Conservation (phyloP, 2,113 vertebrate genomes). For the Sceloporus undulatus region DNA sequence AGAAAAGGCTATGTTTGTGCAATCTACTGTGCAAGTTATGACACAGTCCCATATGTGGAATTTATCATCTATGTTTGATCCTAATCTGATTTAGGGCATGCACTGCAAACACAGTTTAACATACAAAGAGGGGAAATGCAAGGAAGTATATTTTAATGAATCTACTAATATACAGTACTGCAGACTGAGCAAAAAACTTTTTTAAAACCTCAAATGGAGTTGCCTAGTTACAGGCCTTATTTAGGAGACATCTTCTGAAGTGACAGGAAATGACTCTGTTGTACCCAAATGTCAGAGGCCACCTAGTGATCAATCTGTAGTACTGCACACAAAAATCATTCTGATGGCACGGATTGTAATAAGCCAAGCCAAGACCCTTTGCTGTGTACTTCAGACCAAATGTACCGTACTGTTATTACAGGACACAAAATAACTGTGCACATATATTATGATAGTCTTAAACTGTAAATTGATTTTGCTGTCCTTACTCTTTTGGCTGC, state of each 20-base stretch:
- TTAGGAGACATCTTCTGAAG: slow-evolving; percentile 56
- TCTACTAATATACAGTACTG: slow-evolving; percentile 42
- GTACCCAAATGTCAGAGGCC: slow-evolving; percentile 37
- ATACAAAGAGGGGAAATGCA: slow-evolving; percentile 29
- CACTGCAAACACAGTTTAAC: slow-evolving; percentile 64
- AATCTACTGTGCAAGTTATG: slow-evolving; percentile 40
- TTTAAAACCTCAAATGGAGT: slow-evolving; percentile 58
- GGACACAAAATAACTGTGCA: background rate
- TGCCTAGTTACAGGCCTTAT: slow-evolving; percentile 65
- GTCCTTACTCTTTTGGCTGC: background rate
- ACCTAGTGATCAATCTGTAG: slow-evolving; percentile 60
- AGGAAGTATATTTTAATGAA: slow-evolving; percentile 29
- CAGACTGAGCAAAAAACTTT: slow-evolving; percentile 54
- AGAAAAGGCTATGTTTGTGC: slow-evolving; percentile 44
- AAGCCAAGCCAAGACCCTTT: background rate
- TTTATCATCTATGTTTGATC: slow-evolving; percentile 63
- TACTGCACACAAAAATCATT: background rate
- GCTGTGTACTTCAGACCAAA: background rate
- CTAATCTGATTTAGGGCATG: slow-evolving; percentile 61
- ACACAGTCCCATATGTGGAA: slow-evolving; percentile 50
- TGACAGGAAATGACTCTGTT: slow-evolving; percentile 47
- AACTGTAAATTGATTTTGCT: background rate
- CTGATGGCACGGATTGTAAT: background rate
- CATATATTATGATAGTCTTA: background rate
- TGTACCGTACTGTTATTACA: background rate